Conservation (phyloP, 2,113 vertebrate genomes). For the Tenrec ecaudatus region DNA sequence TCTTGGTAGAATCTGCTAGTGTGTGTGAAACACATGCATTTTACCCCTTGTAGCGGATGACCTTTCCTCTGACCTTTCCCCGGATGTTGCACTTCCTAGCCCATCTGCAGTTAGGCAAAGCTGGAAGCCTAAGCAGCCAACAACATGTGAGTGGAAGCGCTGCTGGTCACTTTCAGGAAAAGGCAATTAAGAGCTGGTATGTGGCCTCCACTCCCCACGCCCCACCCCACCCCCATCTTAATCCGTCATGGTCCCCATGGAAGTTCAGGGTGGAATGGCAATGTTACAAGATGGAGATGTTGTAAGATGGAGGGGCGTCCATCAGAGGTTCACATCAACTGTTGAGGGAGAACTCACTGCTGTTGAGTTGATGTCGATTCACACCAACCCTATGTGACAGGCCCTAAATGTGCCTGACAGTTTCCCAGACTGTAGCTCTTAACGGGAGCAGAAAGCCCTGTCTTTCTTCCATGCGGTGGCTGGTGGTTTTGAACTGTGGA, state of each 20-base stretch:
- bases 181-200: not conserved
- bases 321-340: too few species aligned
- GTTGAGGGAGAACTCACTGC: too few species aligned
- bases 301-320: too few species aligned
- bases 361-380: too few species aligned
- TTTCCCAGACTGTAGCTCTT: too few species aligned
- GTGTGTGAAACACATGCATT: not conserved
- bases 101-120: not conserved
- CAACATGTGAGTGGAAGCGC: not conserved
- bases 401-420: too few species aligned
- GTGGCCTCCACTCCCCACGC: not conserved
- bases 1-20: not conserved
- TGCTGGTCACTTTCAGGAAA: not conserved
- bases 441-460: too few species aligned
- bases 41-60: not conserved
- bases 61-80: not conserved
- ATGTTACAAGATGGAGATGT: not conserved
- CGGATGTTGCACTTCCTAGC: not conserved
- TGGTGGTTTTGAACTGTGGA: too few species aligned
- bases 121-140: not conserved
- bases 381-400: too few species aligned
- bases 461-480: too few species aligned
- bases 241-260: not conserved
- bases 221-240: not conserved
- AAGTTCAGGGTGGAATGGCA: not conserved